Conservation (phyloP, 2,888 invertebrate species). For the Chymomyza caudatula region DNA sequence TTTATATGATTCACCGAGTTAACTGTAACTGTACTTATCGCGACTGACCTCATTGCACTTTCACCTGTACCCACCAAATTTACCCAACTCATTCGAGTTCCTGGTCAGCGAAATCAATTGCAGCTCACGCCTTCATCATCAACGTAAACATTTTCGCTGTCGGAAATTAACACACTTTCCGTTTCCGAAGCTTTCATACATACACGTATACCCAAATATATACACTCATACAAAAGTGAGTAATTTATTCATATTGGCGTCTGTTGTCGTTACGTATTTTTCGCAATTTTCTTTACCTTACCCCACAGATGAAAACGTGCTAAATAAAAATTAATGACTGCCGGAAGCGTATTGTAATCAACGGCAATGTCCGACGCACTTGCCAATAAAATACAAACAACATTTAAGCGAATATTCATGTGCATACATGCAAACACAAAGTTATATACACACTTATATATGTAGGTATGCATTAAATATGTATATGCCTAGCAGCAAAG, state of each 20-base stretch:
- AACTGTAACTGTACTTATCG: too few relatives aligned
- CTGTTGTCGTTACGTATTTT: constrained; percentile 18
- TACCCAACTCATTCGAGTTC: neutral
- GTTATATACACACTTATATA: neutral
- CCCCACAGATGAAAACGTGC: constrained; percentile 49
- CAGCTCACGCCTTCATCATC: constrained; percentile 57
- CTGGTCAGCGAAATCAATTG: constrained; percentile 57
- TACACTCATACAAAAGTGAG: neutral
- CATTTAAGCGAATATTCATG: constrained; percentile 26
- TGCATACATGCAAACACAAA: constrained; percentile 25
- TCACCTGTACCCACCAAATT: neutral
- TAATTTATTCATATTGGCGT: constrained; percentile 20
- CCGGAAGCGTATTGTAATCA: constrained; percentile 71
- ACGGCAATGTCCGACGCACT: constrained; percentile 29
- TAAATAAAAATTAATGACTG: constrained; percentile 71
- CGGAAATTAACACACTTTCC: constrained; percentile 72
- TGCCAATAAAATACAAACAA: constrained; percentile 32
- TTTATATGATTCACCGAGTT: too few relatives aligned
- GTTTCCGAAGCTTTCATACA: constrained; percentile 61
- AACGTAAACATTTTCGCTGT: constrained; percentile 60
- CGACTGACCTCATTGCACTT: neutral
- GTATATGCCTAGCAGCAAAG: neutral
- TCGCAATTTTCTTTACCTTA: neutral
- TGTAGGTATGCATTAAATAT: neutral
- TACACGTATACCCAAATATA: neutral